These are phyloP conservation scores for Parasteatoda lunata DNA, from an alignment of 2,888 invertebrate genomes.

Conservation along the genomic window DNA sequence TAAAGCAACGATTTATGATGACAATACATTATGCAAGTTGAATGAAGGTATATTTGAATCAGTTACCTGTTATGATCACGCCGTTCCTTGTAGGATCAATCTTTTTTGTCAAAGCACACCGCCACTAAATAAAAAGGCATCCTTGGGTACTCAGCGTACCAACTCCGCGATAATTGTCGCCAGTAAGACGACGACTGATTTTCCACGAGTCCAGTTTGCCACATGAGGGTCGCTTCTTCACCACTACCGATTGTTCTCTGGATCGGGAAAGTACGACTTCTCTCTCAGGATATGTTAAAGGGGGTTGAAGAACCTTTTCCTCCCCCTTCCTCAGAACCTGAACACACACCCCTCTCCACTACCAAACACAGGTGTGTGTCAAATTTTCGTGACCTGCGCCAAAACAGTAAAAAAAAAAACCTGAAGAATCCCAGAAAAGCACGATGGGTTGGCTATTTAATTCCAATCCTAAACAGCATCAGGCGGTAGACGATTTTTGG, in stretches of 20 bases:
- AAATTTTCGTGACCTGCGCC: conserved; percentile 9
- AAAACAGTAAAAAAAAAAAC: neutral
- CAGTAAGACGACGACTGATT: conserved; percentile 30
- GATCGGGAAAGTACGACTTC: conserved; percentile 15
- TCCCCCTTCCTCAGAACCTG: conserved; percentile 1
- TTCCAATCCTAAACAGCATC: too few species aligned
- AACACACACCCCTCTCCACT: neutral
- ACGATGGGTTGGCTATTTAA: too few species aligned
- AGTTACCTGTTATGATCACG: conserved; percentile 39
- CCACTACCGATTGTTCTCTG: conserved; percentile 39
- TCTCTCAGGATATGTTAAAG: conserved; percentile 19
- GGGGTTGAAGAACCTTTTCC: conserved; percentile 13
- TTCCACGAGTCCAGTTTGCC: conserved; percentile 44
- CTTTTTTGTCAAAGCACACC: conserved; percentile 9
- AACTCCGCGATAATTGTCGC: conserved; percentile 46
- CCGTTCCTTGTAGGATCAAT: conserved; percentile 54
- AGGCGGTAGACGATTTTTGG: too few species aligned
- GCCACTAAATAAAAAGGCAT: conserved; percentile 17
- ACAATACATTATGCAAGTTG: too few species aligned
- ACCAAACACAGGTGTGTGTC: conserved; percentile 38
- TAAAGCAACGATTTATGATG: too few species aligned
- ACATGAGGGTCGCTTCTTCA: conserved; percentile 39
- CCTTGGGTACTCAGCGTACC: conserved; percentile 19
- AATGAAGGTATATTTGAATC: too few species aligned
- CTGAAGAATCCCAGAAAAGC: neutral